A percentile compares a stretch with the other conserved stretches of the same genome.
phyloP scores from a whole-genome alignment of 2,888 invertebrate genomes.

The Heliconius ethilla region DNA sequence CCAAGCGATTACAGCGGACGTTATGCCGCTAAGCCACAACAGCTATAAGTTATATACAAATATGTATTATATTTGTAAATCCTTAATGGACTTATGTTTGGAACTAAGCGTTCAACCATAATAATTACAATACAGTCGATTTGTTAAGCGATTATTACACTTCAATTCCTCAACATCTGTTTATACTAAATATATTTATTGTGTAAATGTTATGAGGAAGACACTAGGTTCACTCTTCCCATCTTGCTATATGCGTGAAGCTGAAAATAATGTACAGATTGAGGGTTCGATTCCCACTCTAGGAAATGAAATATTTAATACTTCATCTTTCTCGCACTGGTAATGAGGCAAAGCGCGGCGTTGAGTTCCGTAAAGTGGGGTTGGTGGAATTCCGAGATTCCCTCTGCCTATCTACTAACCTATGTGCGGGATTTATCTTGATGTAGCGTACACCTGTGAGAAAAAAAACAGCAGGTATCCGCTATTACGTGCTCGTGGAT shows the following conservation, averaged over 20 bases:
- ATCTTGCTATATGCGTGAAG: neutral
- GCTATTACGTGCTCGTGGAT: too few relatives aligned
- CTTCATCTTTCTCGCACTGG: too few relatives aligned
- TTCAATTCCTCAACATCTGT: neutral
- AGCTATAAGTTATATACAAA: neutral
- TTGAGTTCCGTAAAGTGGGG: too few relatives aligned
- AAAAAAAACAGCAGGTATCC: too few relatives aligned
- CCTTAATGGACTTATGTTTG: neutral
- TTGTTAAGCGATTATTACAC: neutral
- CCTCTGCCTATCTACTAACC: too few relatives aligned
- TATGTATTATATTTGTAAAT: neutral
- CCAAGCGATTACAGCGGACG: neutral
- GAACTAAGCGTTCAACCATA: neutral
- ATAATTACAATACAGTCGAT: neutral
- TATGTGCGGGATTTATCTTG: too few relatives aligned
- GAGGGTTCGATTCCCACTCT: too few relatives aligned
- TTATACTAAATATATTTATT: neutral
- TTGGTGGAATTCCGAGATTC: too few relatives aligned
- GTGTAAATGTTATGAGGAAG: neutral
- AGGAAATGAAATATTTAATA: neutral
- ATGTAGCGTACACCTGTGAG: too few relatives aligned
- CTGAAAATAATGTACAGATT: neutral
- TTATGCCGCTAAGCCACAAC: neutral
- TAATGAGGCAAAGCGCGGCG: too few relatives aligned
- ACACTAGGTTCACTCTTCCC: too few relatives aligned